These are phyloP conservation scores for Drosophila nr. perissopoda DNA, from an alignment of 2,888 invertebrate species.

Conservation along the genomic window DNA sequence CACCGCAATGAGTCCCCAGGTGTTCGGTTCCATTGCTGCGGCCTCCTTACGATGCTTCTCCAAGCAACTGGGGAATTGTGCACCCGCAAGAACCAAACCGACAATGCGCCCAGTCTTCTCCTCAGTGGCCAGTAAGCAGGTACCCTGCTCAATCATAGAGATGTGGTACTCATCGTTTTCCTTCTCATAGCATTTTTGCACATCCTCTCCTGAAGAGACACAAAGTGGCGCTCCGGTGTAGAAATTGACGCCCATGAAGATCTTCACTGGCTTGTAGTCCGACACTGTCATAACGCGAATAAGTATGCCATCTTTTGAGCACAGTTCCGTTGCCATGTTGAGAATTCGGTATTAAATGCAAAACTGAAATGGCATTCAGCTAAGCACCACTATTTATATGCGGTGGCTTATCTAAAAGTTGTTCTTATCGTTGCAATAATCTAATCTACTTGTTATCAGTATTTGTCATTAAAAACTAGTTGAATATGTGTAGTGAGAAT, in stretches of 20 bases:
- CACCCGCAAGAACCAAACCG: slow-evolving; percentile 50
- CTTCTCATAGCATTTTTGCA: slow-evolving; percentile 29
- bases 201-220: slow-evolving; percentile 39
- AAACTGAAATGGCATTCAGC: not conserved
- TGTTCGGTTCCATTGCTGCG: slow-evolving; percentile 28
- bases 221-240: slow-evolving; percentile 47
- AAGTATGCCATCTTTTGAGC: slow-evolving; percentile 40
- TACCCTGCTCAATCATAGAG: slow-evolving; percentile 49
- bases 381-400: slow-evolving; percentile 21
- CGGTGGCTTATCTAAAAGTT: not conserved
- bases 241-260: slow-evolving; percentile 45
- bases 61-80: slow-evolving; percentile 31
- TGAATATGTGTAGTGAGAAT: not conserved
- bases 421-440: not conserved
- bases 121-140: slow-evolving; percentile 47
- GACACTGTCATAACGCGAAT: slow-evolving; percentile 43
- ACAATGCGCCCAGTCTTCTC: slow-evolving; percentile 43
- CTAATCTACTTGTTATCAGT: too few species aligned
- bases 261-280: slow-evolving; percentile 44
- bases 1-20: slow-evolving; percentile 53
- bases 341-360: not conserved
- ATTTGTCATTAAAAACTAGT: too few species aligned
- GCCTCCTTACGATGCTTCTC: slow-evolving; percentile 46
- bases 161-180: slow-evolving; percentile 52
- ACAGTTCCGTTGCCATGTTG: slow-evolving; percentile 38